phyloP scores from a whole-genome alignment of 2,888 invertebrate genomes.

The Ferdinandea cuprea region DNA sequence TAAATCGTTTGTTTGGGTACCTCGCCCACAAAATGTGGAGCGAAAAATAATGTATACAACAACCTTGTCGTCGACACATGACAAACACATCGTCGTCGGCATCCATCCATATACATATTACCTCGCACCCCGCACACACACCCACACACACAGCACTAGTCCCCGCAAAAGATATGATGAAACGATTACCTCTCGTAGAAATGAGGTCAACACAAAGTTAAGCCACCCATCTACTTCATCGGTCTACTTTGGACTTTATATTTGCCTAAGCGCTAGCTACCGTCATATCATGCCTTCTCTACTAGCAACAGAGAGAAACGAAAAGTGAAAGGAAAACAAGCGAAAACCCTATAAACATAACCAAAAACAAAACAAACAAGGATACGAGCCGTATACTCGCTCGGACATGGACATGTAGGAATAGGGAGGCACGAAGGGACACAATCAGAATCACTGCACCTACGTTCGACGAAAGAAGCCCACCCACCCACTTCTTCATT shows the following conservation, averaged over 20 bases:
- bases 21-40: slow-evolving; percentile 30
- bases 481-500: slow-evolving; percentile 19
- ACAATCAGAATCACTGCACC: slow-evolving; percentile 48
- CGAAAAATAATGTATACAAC: slow-evolving; percentile 37
- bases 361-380: slow-evolving; percentile 71
- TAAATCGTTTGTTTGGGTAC: slow-evolving; percentile 71
- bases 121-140: background rate
- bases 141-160: slow-evolving; percentile 13
- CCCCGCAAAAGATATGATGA: slow-evolving; percentile 59
- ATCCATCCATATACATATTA: background rate
- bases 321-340: slow-evolving; percentile 64
- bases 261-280: slow-evolving; percentile 58
- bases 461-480: slow-evolving; percentile 38
- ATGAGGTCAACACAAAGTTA: slow-evolving; percentile 68
- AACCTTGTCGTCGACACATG: slow-evolving; percentile 56
- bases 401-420: slow-evolving; percentile 65
- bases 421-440: slow-evolving; percentile 55
- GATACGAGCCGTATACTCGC: slow-evolving; percentile 49
- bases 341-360: slow-evolving; percentile 61
- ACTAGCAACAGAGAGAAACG: slow-evolving; percentile 23
- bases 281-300: background rate
- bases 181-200: slow-evolving; percentile 69
- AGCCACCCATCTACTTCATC: slow-evolving; percentile 57
- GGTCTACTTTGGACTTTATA: slow-evolving; percentile 50
- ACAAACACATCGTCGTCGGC: slow-evolving; percentile 16